Evolutionary conservation across 1,140 invertebrate genomes (phyloP), one percentile per base, ranked within the genome.

Genomic region (Lysiphlebus fabarum): DNA sequence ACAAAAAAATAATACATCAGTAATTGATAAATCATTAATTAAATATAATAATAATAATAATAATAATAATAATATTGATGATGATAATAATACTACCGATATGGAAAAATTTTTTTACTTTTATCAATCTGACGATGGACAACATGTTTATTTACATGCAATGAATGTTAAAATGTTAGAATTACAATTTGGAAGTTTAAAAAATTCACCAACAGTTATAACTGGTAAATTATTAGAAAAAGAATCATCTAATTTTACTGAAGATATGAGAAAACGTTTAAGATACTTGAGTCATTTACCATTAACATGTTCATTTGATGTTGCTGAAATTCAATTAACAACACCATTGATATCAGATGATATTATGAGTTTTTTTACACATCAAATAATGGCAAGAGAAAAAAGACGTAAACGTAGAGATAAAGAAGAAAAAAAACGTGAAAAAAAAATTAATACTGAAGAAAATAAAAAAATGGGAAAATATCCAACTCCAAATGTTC

Each of bases 121-220:
- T 73, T 95, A 94, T 79, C 92, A 95, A 87, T 90, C 90, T 58
- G 81, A 83, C 40, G 93, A 96, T 81, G 95, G 95, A 1, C 94
- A 96, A 75, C 90, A 95, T 71, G 86, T 97, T 34, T 99, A 93
- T 75, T 76, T 98, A 48, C 91, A 97, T 80, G 87, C 91, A 5
- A 75, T 98, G 63, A 98, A 98, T 78, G 87, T 92, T 4, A 88
- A 89, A 53, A 95, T 97, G 86, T 75, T 99, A 62, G 88, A 91
- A 69, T 84, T 87, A 47, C 87, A 91, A 48, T 97, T 94, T 81
- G 92, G 92, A 12, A 84, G 82, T 47, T 81, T 97, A 48, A 88
- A 92, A 59, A 78, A 87, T 44, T 89, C 89, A 59, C 95, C 95
- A 0, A 75, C 80, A n/a, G 69, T 81, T 7, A 86, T 98, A 48